phyloP scores from a whole-genome alignment of 2,113 vertebrate species.

The Zonotrichia leucophrys region DNA sequence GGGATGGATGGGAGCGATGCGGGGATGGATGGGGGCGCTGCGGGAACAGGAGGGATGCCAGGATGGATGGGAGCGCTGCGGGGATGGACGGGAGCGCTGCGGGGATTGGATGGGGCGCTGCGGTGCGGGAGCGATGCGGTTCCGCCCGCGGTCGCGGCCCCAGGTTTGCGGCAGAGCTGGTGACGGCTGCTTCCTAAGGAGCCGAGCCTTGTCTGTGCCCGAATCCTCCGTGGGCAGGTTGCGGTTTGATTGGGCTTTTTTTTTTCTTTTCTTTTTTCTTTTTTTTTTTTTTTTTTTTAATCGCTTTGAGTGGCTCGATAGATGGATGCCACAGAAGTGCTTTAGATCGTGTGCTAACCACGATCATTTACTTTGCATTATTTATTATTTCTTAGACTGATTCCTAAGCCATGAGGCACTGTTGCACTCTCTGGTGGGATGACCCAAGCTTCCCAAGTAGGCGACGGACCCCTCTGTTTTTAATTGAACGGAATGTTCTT shows the following conservation, averaged over 20 bases:
- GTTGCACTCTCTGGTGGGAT: not conserved
- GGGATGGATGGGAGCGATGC: too few species aligned
- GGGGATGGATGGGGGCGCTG: not conserved
- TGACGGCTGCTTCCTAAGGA: not conserved
- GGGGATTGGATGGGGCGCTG: too few species aligned
- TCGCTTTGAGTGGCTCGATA: not conserved
- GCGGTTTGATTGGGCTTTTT: not conserved
- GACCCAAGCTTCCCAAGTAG: not conserved
- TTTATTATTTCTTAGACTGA: not conserved
- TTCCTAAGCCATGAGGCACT: not conserved
- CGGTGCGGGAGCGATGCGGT: not conserved
- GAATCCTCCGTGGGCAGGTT: too few species aligned
- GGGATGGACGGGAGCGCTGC: not conserved
- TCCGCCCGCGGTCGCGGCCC: too few species aligned
- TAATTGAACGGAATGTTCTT: not conserved
- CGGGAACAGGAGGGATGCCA: too few species aligned
- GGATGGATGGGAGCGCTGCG: not conserved
- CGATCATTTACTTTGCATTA: not conserved
- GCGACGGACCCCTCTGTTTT: not conserved
- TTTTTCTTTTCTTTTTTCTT: too few species aligned
- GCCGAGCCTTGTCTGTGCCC: not conserved
- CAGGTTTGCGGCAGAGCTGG: not conserved
- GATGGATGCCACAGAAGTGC: not conserved
- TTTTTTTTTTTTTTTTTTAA: not conserved
- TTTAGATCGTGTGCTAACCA: rapidly evolving